Base-by-base conservation (phyloP, 2,113 vertebrate species). In the Aramus guarauna region DNA sequence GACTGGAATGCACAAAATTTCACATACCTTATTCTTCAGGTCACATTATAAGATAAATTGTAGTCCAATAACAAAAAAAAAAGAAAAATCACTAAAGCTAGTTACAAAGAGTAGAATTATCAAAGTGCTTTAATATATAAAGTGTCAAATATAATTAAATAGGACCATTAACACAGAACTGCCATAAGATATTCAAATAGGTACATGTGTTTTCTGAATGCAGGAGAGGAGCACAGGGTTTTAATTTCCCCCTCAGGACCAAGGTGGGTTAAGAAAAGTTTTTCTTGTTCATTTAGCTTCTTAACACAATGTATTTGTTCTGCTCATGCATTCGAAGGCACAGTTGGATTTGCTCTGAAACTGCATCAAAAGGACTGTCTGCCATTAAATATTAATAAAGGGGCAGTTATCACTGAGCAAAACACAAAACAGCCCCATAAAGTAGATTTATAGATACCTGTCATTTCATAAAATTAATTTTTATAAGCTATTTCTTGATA, bases 41-140 rank as follows among this genome's bases (percentile, higher is more conserved):
- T 97, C 58, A 88, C 73, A 79, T 62, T 66, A 79, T 94, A 94
- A 41, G 41, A 88, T 92, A 90, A 92, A 63, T 0, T 48, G 36
- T 67, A 66, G 58, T 60, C 53, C 93, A 86, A 85, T 90, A 56
- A 53, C 52, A 27, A 53, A 15, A 53, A 58, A 3, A 48, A 85
- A 83, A 62, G 47, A 67, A 52, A 53, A 75, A 76, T 71, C 58
- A 66, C 86, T 97, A 87, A 89, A 86, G 80, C 36, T 92, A 92
- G 36, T 78, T 89, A 92, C n/a, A 91, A 89, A 94, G 78, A 88
- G 24, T 41, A 78, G 87, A 91, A 97, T 94, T 94, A 94, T 82
- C 94, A 96, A 97, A 97, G 97, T 97, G 96, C 97, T 96, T 96
- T 79, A 68, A 92, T n/a, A 91, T 39, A 86, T 96, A 95, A 97